Base-by-base conservation (phyloP, 1,140 invertebrate genomes). In the Anastrepha obliqua region DNA sequence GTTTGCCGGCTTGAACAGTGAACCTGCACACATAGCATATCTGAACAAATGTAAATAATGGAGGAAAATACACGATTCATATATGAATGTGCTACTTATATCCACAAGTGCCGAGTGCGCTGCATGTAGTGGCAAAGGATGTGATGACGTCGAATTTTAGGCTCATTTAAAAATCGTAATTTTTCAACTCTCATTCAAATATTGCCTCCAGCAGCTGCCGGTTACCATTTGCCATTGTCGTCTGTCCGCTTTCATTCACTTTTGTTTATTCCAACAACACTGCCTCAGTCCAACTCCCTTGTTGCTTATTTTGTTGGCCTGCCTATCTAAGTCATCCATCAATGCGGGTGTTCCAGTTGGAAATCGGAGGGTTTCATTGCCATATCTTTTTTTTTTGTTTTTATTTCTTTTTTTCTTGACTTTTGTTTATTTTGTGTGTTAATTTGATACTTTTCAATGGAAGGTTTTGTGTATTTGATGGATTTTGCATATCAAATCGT, bases 401-500 rank as follows among this genome's bases (percentile, higher is more conserved):
- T 13, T 55, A 44, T 70, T 29, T 8, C 55, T 81, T 51, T 70
- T 70, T 42, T 47, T 20, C 47, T 81, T 81, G 74, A 47, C n/a
- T 55, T 74, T 47, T 74, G 70, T 74, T 74, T 81, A 47, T 81
- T 81, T 81, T 55, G 44, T 81, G 74, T 81, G 74, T 81, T 81
- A 81, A 81, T 81, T 81, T 81, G 74, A 81, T 81, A 81, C 55
- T 81, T 81, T 81, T 55, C 74, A 81, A 81, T 58, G 74, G 51
- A 81, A 55, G 74, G 74, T 81, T 81, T 81, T 81, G 74, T 81
- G 74, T 81, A 81, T 62, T 86, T 86, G 85, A 86, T 86, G 85
- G 85, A 86, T 86, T 86, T 86, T 86, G 85, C 85, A 86, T 86
- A 86, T 86, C 58, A 65, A 86, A 86, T 86, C 85, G 85, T 65